These are phyloP conservation scores for Alcis repandata DNA, from an alignment of 2,888 invertebrate genomes.

Conservation along the genomic window DNA sequence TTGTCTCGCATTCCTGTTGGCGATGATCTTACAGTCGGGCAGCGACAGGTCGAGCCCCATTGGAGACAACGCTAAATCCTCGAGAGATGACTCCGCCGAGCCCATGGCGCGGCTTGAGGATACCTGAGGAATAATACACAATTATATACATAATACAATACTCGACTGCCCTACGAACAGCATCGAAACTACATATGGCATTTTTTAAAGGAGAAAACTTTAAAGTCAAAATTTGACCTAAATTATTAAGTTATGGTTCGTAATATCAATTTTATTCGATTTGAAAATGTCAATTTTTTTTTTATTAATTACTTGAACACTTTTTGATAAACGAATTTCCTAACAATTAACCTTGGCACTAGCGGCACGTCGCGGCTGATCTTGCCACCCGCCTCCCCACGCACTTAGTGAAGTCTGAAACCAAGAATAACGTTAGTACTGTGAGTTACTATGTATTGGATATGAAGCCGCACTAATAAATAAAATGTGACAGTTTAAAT, in stretches of 20 bases:
- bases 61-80: conserved; percentile 69
- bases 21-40: conserved; percentile 82
- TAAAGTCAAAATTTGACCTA: too few species aligned
- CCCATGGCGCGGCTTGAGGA: conserved; percentile 57
- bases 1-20: conserved; percentile 80
- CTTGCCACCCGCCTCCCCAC: conserved; percentile 62
- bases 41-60: conserved; percentile 74
- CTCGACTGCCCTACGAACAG: too few species aligned
- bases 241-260: too few species aligned
- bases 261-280: too few species aligned
- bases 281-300: too few species aligned
- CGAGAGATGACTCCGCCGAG: conserved; percentile 74
- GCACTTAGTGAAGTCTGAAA: conserved; percentile 61
- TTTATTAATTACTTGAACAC: too few species aligned
- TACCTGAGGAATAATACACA: too few species aligned
- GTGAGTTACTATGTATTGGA: not conserved
- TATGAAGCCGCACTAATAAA: too few species aligned
- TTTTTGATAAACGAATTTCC: not conserved
- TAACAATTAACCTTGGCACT: conserved; percentile 71
- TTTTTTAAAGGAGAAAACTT: too few species aligned
- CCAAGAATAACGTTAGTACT: not conserved
- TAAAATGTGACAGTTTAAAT: too few species aligned
- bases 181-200: too few species aligned
- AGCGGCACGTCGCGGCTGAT: conserved; percentile 72
- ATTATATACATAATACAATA: too few species aligned